Base-by-base conservation (phyloP, 2,888 invertebrate species). In the Helicoverpa assulta region DNA sequence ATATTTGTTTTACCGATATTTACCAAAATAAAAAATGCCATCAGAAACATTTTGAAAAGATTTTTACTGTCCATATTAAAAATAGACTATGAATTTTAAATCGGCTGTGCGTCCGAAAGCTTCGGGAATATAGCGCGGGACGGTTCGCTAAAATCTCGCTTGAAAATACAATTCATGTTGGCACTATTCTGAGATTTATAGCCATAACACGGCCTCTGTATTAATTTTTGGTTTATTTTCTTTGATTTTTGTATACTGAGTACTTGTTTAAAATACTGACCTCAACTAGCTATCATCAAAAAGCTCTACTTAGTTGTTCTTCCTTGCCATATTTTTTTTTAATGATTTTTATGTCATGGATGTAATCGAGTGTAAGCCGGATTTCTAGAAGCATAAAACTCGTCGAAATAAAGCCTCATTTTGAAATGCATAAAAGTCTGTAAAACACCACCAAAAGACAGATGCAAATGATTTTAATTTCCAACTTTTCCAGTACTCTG, bases 141-240 rank as follows among this genome's bases (percentile, higher is more conserved):
- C 18, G 37, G 47, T 65, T 70, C 26, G n/a, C 14, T 52, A 65
- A 53, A 57, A 21, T 16, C 26, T 37, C 51, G 33, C 19, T 37
- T 70, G 50, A 37, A 63, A 63, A 50, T 55, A 40, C 19, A 63
- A 43, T 18, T 43, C n/a, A 56, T 64, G 51, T 52, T 56, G 19
- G 16, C n/a, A 33, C 26, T 56, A n/a, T 52, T 33, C 18, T 53
- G n/a, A 51, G 18, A 72, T 56, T 61, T 61, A 61, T 61, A 6
- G 29, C 29, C 18, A n/a, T 50, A 61, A 40, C 50, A 60, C 12
- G 12, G 54, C n/a, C 7, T 2, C 40, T 21, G 5, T n/a, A 16
- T 40, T 21, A 12, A 71, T 21, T 29, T 37, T 33, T 3, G n/a
- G 33, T 52, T 47, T 19, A 14, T 50, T 0, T n/a, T 43, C 5